Evolutionary conservation across 37 sponge, comb jelly and placozoan genomes (phyloP).

Genomic region (Corticium candelabrum): DNA sequence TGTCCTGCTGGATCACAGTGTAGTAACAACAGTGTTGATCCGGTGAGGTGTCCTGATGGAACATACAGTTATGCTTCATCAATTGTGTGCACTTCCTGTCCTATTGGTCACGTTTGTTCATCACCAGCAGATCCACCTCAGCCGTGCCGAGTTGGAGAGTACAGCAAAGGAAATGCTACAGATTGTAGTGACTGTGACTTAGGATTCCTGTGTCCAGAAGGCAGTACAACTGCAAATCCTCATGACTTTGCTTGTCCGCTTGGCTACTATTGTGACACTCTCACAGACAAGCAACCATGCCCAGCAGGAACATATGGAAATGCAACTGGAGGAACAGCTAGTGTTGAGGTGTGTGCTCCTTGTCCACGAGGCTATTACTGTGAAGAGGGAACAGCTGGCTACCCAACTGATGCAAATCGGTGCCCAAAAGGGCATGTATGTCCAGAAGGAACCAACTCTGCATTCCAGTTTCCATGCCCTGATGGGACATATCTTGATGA

Average conservation of each 20-base stretch:
- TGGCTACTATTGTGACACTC: background rate
- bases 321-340: background rate
- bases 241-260: background rate
- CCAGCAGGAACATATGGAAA: slow-evolving; percentile 20
- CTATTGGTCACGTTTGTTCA: background rate
- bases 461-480: slow-evolving; percentile 17
- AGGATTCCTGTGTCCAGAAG: slow-evolving; percentile 11
- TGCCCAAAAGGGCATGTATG: slow-evolving; percentile 30
- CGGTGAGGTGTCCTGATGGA: background rate
- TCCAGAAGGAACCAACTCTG: slow-evolving; percentile 11
- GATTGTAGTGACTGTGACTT: background rate
- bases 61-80: background rate
- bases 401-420: background rate
- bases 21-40: background rate
- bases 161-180: slow-evolving; percentile 10
- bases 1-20: slow-evolving; percentile 1
- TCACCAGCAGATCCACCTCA: background rate
- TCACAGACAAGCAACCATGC: background rate
- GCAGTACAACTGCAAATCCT: background rate
- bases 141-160: background rate
- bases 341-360: background rate
- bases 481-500: slow-evolving; percentile 22
- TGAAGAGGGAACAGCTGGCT: background rate
- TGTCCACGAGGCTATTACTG: background rate
- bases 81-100: background rate